phyloP scores from a whole-genome alignment of 92 coral and sea anemone genomes.

The Blastomussa wellsi region DNA sequence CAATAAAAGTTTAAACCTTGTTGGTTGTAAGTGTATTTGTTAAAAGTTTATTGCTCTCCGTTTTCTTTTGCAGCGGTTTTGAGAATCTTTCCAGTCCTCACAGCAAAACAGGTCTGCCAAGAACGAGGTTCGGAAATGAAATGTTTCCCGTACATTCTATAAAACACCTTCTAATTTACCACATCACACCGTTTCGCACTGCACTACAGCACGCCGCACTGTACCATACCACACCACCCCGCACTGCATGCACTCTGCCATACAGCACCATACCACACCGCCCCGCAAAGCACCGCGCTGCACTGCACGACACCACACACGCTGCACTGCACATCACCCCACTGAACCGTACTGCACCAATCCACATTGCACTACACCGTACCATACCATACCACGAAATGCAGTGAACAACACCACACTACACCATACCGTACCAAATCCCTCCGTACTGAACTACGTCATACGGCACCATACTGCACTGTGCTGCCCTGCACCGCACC shows the following conservation, averaged over 20 bases:
- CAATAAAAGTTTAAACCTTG: neutral
- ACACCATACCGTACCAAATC: neutral
- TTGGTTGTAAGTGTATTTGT: neutral
- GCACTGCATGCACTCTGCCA: neutral
- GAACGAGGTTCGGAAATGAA: neutral
- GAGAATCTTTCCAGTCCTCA: neutral
- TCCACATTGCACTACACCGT: neutral
- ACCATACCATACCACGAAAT: neutral
- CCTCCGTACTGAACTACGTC: no score
- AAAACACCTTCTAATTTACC: neutral
- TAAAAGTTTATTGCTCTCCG: neutral
- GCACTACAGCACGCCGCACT: neutral
- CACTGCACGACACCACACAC: neutral
- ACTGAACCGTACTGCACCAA: neutral
- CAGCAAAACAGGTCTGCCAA: neutral
- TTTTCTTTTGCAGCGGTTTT: neutral
- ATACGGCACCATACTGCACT: no score
- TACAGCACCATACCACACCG: neutral
- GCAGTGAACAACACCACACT: neutral
- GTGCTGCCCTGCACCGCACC: no score
- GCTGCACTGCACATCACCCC: neutral
- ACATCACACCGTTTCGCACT: neutral
- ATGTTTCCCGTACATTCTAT: neutral
- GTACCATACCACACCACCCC: neutral
- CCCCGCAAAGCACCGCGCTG: neutral